Percentiles rank a stretch among this genome's conserved stretches.
phyloP scores from a whole-genome alignment of 2,113 vertebrate species.

The Muntiacus muntjak region DNA sequence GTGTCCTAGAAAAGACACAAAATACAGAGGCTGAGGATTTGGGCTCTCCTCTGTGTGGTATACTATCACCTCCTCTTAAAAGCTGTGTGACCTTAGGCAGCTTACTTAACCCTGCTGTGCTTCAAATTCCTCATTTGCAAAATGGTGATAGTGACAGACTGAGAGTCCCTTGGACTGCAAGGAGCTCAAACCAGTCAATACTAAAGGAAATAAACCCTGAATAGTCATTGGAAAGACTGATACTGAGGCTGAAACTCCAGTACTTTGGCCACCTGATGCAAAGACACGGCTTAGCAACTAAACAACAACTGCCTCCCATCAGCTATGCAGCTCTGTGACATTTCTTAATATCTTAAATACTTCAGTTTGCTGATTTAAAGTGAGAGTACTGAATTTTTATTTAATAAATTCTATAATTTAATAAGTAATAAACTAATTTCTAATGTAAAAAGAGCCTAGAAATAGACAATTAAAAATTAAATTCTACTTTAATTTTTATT shows the following conservation, averaged over 20 bases:
- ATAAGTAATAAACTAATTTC: background rate
- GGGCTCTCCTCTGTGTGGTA: background rate
- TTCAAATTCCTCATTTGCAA: background rate
- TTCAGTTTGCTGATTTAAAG: background rate
- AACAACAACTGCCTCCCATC: background rate
- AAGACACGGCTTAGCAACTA: background rate
- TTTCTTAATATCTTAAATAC: background rate
- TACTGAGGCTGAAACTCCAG: background rate
- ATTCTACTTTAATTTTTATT: background rate
- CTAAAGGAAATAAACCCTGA: background rate
- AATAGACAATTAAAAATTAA: background rate
- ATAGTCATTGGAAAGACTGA: background rate
- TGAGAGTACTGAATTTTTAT: background rate
- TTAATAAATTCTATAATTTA: background rate
- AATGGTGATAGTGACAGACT: background rate
- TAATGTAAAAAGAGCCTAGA: background rate
- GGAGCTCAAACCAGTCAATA: background rate
- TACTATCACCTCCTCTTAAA: background rate
- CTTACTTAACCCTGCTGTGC: background rate
- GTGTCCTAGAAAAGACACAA: slow-evolving; percentile 2
- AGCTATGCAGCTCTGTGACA: background rate
- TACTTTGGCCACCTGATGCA: background rate
- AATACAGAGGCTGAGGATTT: slow-evolving; percentile 19
- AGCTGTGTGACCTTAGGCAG: background rate
- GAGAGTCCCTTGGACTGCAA: background rate